Evolutionary conservation across 2,888 invertebrate genomes (phyloP).

Genomic region (Heteromyza rotundicornis): DNA sequence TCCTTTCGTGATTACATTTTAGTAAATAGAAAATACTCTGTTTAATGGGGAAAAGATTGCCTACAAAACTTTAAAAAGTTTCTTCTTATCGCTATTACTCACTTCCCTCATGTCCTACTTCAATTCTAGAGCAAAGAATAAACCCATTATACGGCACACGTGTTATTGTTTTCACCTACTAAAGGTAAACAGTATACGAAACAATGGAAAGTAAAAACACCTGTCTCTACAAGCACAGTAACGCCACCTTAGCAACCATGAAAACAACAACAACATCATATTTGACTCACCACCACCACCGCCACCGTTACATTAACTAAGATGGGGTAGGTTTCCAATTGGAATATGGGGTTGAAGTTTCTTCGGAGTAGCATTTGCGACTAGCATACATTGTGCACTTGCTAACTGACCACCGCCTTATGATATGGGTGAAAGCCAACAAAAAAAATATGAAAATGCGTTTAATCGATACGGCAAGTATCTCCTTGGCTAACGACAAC

Average conservation of each 20-base stretch:
- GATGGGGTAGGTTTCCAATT: conserved; percentile 20
- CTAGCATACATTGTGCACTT: not conserved
- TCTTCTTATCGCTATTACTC: no score
- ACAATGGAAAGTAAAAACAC: no score
- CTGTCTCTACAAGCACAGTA: not conserved
- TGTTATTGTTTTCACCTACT: no score
- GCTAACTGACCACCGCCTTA: not conserved
- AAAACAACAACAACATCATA: not conserved
- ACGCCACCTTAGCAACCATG: not conserved
- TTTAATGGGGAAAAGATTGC: no score
- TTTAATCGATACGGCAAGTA: conserved; percentile 45
- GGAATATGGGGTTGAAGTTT: conserved; percentile 7
- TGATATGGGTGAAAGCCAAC: conserved; percentile 12
- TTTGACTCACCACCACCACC: not conserved
- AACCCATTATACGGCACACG: no score
- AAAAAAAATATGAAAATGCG: conserved; percentile 34
- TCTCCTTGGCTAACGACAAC: not conserved
- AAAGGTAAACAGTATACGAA: no score
- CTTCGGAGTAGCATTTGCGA: not conserved
- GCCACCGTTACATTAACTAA: not conserved
- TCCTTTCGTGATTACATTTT: no score
- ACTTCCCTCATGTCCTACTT: no score
- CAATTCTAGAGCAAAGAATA: no score
- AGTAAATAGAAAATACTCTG: no score
- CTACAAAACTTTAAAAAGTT: no score